Percentiles rank a stretch among this genome's conserved stretches.
Evolutionary conservation across 2,797 vertebrate genomes (phyloP).

Genomic region (Falco rusticolus): DNA sequence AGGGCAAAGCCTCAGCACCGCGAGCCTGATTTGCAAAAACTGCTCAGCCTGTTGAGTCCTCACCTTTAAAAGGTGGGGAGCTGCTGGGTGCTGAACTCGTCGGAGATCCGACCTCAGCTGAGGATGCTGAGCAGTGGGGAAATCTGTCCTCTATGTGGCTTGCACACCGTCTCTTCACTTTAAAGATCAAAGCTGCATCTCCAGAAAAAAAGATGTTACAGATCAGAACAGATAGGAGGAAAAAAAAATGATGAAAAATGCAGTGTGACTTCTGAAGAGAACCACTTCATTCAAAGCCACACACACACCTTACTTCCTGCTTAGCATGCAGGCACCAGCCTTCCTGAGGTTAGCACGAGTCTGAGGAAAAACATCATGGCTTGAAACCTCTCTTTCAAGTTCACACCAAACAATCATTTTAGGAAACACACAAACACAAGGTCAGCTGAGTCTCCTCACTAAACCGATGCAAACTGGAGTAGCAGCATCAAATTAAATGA

Average conservation of each 20-base stretch:
- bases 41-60: background rate
- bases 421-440: background rate
- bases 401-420: background rate
- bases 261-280: conserved; percentile 10
- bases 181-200: conserved; percentile 54
- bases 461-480: background rate
- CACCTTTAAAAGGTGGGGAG: background rate
- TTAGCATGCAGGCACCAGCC: background rate
- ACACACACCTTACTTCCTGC: background rate
- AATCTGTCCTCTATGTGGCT: background rate
- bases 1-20: background rate
- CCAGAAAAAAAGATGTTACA: conserved; percentile 9
- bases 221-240: background rate
- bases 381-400: background rate
- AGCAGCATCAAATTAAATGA: background rate
- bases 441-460: background rate
- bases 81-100: background rate
- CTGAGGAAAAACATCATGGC: background rate
- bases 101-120: background rate
- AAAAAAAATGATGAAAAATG: background rate
- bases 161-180: rapidly evolving
- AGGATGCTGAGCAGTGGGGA: background rate
- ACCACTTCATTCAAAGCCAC: conserved; percentile 31
- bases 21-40: background rate
- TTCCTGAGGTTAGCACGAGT: background rate